These are phyloP conservation scores for Hylaeus anthracinus DNA, from an alignment of 1,140 invertebrate species.

Conservation along the genomic window DNA sequence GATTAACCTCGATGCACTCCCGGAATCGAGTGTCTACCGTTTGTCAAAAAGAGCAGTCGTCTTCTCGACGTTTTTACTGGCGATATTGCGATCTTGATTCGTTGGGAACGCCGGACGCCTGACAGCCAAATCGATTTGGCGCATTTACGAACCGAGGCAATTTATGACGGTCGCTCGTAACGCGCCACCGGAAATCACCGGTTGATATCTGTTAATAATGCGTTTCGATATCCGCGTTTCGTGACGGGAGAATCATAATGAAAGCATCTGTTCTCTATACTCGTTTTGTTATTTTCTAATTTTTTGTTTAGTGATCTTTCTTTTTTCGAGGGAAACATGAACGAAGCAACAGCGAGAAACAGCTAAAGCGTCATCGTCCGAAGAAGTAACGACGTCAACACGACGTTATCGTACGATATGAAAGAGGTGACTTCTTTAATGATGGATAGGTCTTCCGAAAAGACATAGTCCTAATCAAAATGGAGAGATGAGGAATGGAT, in stretches of 20 bases:
- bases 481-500: too few species aligned
- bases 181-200: slow-evolving; percentile 25
- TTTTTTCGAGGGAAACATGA: too few species aligned
- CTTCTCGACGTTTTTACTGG: slow-evolving; percentile 33
- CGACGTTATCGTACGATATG: too few species aligned
- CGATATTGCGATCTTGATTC: slow-evolving; percentile 36
- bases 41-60: slow-evolving; percentile 31
- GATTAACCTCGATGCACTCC: slow-evolving; percentile 25
- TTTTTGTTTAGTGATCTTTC: too few species aligned
- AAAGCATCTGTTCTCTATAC: not conserved
- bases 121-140: slow-evolving; percentile 49
- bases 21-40: slow-evolving; percentile 21
- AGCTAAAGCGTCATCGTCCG: too few species aligned
- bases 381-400: too few species aligned
- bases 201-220: slow-evolving; percentile 54
- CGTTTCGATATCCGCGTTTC: slow-evolving; percentile 40
- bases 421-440: too few species aligned
- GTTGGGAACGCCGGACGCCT: slow-evolving; percentile 6
- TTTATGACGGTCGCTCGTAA: slow-evolving; percentile 49
- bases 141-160: slow-evolving; percentile 53
- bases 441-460: too few species aligned
- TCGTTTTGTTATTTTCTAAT: not conserved
- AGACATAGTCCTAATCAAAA: too few species aligned
- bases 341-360: too few species aligned
- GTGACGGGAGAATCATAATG: not conserved